Evolutionary conservation across 2,797 vertebrate species (phyloP).

Genomic region (Pithecia hirsuta): DNA sequence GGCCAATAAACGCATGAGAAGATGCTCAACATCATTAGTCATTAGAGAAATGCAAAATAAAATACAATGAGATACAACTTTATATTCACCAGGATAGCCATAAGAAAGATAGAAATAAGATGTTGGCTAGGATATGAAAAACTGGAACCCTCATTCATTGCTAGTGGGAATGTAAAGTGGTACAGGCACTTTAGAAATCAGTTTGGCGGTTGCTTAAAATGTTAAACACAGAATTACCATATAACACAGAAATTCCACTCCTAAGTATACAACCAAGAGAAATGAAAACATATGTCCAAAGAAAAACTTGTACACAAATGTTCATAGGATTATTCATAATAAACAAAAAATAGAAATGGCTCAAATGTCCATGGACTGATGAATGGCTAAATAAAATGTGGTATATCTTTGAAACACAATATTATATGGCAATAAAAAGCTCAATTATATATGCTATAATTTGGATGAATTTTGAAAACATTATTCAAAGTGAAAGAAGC

Average conservation of each 20-base stretch:
- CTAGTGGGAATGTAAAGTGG: not conserved
- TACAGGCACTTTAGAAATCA: not conserved
- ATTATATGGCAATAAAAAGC: not conserved
- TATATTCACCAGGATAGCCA: not conserved
- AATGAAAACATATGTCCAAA: not conserved
- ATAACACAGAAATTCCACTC: not conserved
- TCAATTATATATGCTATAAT: not conserved
- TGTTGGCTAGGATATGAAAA: not conserved
- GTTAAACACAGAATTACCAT: not conserved
- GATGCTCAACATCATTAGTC: not conserved
- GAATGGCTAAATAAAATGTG: not conserved
- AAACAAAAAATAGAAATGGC: not conserved
- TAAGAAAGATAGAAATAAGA: not conserved
- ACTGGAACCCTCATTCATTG: not conserved
- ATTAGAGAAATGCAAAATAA: not conserved
- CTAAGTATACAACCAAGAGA: not conserved
- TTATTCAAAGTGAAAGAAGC: conserved; percentile 9
- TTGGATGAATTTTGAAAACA: not conserved
- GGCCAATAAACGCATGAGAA: not conserved
- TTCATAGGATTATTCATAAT: not conserved
- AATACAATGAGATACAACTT: not conserved
- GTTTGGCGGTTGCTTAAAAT: not conserved
- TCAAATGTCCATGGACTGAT: not conserved
- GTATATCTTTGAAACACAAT: not conserved
- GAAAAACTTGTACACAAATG: not conserved